These are phyloP conservation scores for Taenioides sp. DNA, from an alignment of 2,797 vertebrate species.

Conservation along the genomic window DNA sequence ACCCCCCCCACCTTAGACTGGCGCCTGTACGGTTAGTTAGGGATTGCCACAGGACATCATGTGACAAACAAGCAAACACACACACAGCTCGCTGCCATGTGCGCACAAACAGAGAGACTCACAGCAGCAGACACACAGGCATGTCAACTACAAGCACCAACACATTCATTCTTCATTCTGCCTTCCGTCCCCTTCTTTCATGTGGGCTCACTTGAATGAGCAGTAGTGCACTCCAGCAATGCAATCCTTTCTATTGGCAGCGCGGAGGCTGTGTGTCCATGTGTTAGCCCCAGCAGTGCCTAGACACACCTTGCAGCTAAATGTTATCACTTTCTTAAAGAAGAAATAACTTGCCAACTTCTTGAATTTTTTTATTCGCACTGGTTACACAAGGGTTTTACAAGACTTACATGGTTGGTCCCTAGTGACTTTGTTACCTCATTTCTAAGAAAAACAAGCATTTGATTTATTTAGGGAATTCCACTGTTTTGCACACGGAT, in stretches of 20 bases:
- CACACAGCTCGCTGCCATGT: constrained; percentile 43
- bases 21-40: constrained; percentile 83
- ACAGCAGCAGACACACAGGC: constrained; percentile 37
- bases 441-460: constrained; percentile 41
- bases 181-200: constrained; percentile 72
- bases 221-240: constrained; percentile 68
- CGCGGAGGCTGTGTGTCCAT: constrained; percentile 35
- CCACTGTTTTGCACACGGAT: constrained; percentile 32
- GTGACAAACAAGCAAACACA: constrained; percentile 80
- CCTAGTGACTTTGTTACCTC: constrained; percentile 30
- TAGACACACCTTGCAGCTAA: constrained; percentile 73
- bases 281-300: constrained; percentile 51
- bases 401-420: constrained; percentile 42
- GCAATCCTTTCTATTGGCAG: constrained; percentile 73
- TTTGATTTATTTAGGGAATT: constrained; percentile 48
- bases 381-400: constrained; percentile 26
- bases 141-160: constrained; percentile 59
- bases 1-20: constrained; percentile 63
- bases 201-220: constrained; percentile 73
- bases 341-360: constrained; percentile 38
- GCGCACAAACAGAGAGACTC: constrained; percentile 33
- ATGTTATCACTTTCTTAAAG: constrained; percentile 54
- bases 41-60: constrained; percentile 82
- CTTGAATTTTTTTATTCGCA: constrained; percentile 51
- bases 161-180: constrained; percentile 74